These are phyloP conservation scores for Monarcha castaneiventris DNA, from an alignment of 2,113 vertebrate genomes.

Conservation along the genomic window DNA sequence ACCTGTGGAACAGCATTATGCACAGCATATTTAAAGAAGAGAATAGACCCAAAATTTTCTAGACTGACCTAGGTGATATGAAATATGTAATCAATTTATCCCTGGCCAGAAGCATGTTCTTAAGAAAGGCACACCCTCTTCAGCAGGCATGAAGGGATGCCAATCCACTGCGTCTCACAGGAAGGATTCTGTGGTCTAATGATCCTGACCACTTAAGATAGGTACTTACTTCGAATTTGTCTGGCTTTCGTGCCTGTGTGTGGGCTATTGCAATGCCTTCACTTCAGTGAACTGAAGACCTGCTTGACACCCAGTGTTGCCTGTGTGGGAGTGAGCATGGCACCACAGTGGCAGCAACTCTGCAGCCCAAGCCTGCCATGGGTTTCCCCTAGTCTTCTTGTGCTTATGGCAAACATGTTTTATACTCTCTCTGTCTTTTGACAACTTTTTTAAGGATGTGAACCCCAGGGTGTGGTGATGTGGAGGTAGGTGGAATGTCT, in stretches of 20 bases:
- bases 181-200: not conserved
- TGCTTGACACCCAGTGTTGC: rapidly evolving
- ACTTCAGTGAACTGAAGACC: not conserved
- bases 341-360: not conserved
- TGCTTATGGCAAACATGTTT: not conserved
- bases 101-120: not conserved
- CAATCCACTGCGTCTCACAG: not conserved
- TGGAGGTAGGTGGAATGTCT: not conserved
- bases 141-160: not conserved
- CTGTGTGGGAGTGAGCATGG: not conserved
- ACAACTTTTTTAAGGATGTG: not conserved
- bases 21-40: not conserved
- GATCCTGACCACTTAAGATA: not conserved
- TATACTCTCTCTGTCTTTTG: not conserved
- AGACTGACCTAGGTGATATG: not conserved
- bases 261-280: not conserved
- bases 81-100: not conserved
- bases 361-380: not conserved
- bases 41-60: not conserved
- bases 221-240: not conserved
- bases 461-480: rapidly evolving
- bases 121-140: not conserved
- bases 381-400: not conserved
- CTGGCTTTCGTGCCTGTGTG: not conserved
- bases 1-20: not conserved